These are phyloP conservation scores for Rhagonycha fulva DNA, from an alignment of 2,888 invertebrate genomes.

Conservation along the genomic window DNA sequence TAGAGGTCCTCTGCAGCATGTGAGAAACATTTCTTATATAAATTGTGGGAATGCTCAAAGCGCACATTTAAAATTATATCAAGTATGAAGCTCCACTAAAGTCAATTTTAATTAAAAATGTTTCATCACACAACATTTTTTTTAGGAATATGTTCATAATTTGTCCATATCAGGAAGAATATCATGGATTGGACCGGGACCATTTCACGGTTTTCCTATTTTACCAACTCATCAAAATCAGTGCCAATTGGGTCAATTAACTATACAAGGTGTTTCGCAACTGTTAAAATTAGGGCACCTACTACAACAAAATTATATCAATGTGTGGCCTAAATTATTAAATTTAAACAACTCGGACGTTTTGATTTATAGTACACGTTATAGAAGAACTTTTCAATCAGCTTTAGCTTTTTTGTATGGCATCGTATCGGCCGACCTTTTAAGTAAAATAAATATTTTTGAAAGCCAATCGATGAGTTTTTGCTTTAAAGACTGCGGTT, in stretches of 20 bases:
- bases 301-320: slow-evolving; percentile 63
- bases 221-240: slow-evolving; percentile 68
- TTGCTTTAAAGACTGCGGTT: slow-evolving; percentile 86
- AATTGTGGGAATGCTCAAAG: slow-evolving; percentile 67
- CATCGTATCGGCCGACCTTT: slow-evolving; percentile 69
- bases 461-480: slow-evolving; percentile 84
- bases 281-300: slow-evolving; percentile 77
- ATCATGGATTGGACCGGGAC: slow-evolving; percentile 77
- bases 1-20: slow-evolving; percentile 82
- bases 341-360: slow-evolving; percentile 62
- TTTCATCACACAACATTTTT: slow-evolving; percentile 2
- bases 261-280: slow-evolving; percentile 81
- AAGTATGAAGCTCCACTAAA: slow-evolving; percentile 39
- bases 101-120: not conserved
- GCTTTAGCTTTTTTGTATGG: slow-evolving; percentile 78
- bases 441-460: slow-evolving; percentile 67
- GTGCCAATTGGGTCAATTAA: slow-evolving; percentile 86
- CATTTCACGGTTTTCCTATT: slow-evolving; percentile 84
- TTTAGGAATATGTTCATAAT: slow-evolving; percentile 62
- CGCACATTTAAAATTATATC: slow-evolving; percentile 49
- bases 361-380: slow-evolving; percentile 79
- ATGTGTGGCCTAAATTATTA: slow-evolving; percentile 55
- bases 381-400: slow-evolving; percentile 89
- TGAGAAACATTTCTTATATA: slow-evolving; percentile 76
- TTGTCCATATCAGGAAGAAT: slow-evolving; percentile 63